A percentile compares a stretch with the other conserved stretches of the same genome.
phyloP scores from a whole-genome alignment of 2,113 vertebrate genomes.

The Geococcyx californianus region DNA sequence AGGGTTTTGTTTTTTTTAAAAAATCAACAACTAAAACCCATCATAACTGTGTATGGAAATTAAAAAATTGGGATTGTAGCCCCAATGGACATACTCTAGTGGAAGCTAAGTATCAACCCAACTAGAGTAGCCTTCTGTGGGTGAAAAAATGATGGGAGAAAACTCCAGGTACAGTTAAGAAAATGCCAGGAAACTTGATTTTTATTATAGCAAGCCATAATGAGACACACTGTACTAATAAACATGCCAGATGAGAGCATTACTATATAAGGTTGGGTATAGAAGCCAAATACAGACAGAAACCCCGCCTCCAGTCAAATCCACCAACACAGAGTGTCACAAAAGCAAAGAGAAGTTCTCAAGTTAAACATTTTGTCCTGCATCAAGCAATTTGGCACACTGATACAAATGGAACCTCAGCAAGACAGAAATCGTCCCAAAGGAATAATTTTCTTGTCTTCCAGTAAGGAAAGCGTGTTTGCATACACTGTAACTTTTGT shows the following conservation, averaged over 20 bases:
- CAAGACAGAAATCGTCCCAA: neutral
- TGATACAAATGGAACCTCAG: neutral
- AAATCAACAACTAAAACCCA: neutral
- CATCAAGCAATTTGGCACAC: neutral
- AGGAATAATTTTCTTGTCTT: neutral
- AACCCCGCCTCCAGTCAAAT: neutral
- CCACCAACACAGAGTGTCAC: neutral
- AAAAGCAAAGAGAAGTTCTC: neutral
- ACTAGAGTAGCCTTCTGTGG: neutral
- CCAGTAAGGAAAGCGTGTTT: neutral
- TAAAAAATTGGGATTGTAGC: neutral
- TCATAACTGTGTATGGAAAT: neutral
- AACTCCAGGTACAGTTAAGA: neutral
- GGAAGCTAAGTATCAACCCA: neutral
- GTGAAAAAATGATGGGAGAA: neutral
- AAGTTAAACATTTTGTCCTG: neutral
- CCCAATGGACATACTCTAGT: neutral
- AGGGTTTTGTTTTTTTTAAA: no score
- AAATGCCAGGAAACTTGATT: constrained; percentile 37
- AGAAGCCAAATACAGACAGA: constrained; percentile 6
- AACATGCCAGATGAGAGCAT: constrained; percentile 18
- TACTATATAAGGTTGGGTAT: constrained; percentile 16
- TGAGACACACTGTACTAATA: neutral
- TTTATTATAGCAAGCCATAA: constrained; percentile 35
- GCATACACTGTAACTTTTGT: neutral